A percentile compares a stretch with the other conserved stretches of the same genome.
Evolutionary conservation across 2,888 invertebrate species (phyloP).

Genomic region (Oscheius myriophilus): DNA sequence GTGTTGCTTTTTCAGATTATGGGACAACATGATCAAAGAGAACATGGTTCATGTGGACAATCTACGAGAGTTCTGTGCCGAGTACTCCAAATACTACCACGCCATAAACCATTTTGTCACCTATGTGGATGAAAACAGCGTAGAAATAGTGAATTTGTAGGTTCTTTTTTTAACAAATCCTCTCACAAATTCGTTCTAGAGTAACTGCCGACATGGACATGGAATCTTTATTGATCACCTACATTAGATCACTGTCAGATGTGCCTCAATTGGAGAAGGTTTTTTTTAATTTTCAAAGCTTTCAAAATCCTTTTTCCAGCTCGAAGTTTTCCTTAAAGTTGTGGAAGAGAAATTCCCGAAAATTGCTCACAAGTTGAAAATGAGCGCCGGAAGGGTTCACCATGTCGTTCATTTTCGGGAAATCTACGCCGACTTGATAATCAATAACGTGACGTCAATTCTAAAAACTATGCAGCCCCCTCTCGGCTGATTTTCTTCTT

Average conservation of each 20-base stretch:
- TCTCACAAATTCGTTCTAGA: background rate
- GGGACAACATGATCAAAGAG: conserved; percentile 4
- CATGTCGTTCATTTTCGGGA: background rate
- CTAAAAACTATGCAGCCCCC: conserved; percentile 1
- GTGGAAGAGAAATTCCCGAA: background rate
- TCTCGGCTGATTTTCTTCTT: background rate
- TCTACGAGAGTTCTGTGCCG: background rate
- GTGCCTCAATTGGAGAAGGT: background rate
- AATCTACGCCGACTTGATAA: background rate
- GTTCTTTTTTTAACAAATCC: background rate
- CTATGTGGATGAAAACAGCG: conserved; percentile 1
- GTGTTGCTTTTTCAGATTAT: background rate
- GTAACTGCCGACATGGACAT: background rate
- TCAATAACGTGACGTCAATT: background rate
- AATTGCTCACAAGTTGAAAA: background rate
- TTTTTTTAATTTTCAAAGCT: background rate
- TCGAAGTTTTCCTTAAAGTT: background rate
- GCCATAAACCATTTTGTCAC: background rate
- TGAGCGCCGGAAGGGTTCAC: background rate
- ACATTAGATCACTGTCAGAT: too few relatives aligned
- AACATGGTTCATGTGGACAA: background rate
- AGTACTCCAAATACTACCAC: conserved; percentile 17
- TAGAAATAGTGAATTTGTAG: conserved; percentile 10
- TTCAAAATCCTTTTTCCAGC: background rate
- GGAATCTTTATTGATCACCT: background rate